Conservation (phyloP, 1,140 invertebrate species). For the roundworm (Caenorhabditis elegans) region WBcel235 BX284604.4:8519001-8519500, state of each 20-base stretch:
- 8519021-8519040: too few relatives aligned
- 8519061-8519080: neutral
- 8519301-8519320: neutral
- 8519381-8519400: too few relatives aligned
- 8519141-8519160: neutral
- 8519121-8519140: constrained; percentile 25
- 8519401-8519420: too few relatives aligned
- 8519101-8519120: neutral
- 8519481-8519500: too few relatives aligned
- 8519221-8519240: too few relatives aligned
- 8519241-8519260: neutral
- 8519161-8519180: neutral
- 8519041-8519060: neutral
- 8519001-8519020: too few relatives aligned
- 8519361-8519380: too few relatives aligned
- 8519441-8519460: too few relatives aligned
- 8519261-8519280: neutral
- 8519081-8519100: neutral
- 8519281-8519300: neutral
- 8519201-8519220: neutral
- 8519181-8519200: neutral
- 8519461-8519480: too few relatives aligned
- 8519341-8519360: too few relatives aligned
- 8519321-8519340: neutral
- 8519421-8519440: too few relatives aligned